Evolutionary conservation across 2,888 invertebrate genomes (phyloP).

Genomic region (Dolomedes plantarius): DNA sequence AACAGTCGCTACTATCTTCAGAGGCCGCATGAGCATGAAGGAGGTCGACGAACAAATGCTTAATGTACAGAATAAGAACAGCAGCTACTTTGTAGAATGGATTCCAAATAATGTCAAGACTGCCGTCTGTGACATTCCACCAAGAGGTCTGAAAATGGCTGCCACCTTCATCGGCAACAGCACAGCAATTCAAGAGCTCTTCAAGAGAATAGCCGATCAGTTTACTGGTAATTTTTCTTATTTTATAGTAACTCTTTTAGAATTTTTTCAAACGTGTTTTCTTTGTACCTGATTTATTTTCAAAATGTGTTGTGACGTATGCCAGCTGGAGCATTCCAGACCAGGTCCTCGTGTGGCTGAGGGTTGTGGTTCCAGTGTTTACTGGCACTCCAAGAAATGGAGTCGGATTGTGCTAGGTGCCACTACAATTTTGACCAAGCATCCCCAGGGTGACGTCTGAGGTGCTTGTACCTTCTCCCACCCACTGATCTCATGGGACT

Average conservation of each 20-base stretch:
- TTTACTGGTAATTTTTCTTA: conserved; percentile 76
- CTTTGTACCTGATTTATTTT: too few relatives aligned
- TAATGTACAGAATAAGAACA: conserved; percentile 80
- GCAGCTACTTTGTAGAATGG: conserved; percentile 80
- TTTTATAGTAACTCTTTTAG: not conserved
- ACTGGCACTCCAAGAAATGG: too few relatives aligned
- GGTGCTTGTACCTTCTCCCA: too few relatives aligned
- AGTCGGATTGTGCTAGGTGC: too few relatives aligned
- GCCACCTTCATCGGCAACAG: conserved; percentile 79
- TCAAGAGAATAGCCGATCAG: conserved; percentile 78
- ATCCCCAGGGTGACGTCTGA: too few relatives aligned
- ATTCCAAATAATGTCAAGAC: conserved; percentile 79
- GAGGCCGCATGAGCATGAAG: conserved; percentile 80
- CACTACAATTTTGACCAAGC: too few relatives aligned
- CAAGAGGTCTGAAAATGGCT: conserved; percentile 79
- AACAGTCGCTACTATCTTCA: conserved; percentile 79
- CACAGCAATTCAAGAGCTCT: conserved; percentile 78
- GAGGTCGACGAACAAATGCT: conserved; percentile 80
- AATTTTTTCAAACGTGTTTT: too few relatives aligned
- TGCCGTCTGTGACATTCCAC: conserved; percentile 80
- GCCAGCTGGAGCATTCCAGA: too few relatives aligned
- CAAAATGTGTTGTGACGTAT: too few relatives aligned
- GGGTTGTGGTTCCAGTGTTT: too few relatives aligned
- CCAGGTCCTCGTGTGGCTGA: too few relatives aligned
- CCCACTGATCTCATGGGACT: too few relatives aligned